These are phyloP conservation scores for Rhinopomastus cyanomelas DNA, from an alignment of 2,113 vertebrate genomes.

Conservation along the genomic window DNA sequence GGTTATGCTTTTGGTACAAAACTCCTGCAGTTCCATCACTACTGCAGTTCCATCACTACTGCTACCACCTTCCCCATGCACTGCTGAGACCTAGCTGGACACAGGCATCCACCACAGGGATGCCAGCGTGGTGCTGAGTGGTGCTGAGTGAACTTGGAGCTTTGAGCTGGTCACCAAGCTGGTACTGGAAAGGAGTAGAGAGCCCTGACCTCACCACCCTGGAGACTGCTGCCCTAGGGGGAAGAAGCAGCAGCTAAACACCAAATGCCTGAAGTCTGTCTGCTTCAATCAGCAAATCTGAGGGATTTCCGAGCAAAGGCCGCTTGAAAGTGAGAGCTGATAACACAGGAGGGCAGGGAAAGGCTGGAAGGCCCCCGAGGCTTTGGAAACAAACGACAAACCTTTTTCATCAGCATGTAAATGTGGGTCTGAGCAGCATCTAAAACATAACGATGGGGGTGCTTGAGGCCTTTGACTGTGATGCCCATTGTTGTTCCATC, in stretches of 20 bases:
- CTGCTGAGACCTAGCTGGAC: not conserved
- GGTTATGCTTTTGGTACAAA: not conserved
- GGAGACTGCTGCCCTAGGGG: not conserved
- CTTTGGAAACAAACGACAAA: slow-evolving; percentile 57
- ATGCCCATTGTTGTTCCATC: slow-evolving; percentile 98
- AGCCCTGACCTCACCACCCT: not conserved
- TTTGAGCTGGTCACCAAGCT: not conserved
- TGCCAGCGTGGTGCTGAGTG: not conserved
- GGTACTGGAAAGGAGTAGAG: not conserved
- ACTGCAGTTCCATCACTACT: not conserved
- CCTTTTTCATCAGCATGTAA: slow-evolving; percentile 99
- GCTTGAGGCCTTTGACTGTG: slow-evolving; percentile 89
- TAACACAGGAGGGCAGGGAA: not conserved
- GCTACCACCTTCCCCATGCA: not conserved
- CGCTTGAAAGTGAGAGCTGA: not conserved
- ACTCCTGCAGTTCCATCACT: not conserved
- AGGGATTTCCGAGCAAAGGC: not conserved
- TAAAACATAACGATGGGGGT: slow-evolving; percentile 95
- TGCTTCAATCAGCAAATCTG: not conserved
- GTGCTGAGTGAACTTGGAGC: not conserved
- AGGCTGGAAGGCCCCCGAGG: slow-evolving; percentile 21
- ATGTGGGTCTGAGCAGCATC: slow-evolving; percentile 97
- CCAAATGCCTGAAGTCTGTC: not conserved
- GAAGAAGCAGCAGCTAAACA: not conserved
- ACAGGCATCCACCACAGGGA: not conserved